Base-by-base conservation (phyloP, 2,113 vertebrate species). In the Pipra filicauda region DNA sequence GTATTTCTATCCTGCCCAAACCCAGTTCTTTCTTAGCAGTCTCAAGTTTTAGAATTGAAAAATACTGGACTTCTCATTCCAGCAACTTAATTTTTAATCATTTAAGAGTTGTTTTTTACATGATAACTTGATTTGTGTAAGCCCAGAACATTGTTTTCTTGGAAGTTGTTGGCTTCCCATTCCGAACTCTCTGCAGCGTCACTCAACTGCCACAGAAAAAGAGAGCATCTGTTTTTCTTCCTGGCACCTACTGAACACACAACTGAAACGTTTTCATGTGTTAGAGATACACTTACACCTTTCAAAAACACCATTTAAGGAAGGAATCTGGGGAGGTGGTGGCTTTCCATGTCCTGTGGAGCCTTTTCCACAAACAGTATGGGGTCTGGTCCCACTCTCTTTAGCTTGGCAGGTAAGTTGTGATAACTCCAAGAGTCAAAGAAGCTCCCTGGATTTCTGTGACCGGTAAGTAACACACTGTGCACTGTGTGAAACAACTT, bases 121-220 rank as follows among this genome's bases (percentile, higher is more conserved):
- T 70, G 76, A 21, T 30, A 75, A 39, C 30, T 81, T 85, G 2
- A 24, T 17, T 15, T 81, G 27, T 64, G 17, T 41, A 80, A 92
- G 72, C 37, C 55, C 93, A 88, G 51, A 83, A 27, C 15, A 8
- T 57, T 80, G 24, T 92, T 96, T 95, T 93, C 74, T 93, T 92
- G 31, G 46, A 97, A 89, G 31, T 1, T 5, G 2, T 74, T 83
- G 86, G 15, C 69, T 94, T 94, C 46, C n/a, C 46, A 2, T 27
- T 89, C 55, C 35, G 67, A 75, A 51, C 16, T 35, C 39, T 82
- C 77, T 43, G 26, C 23, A 65, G 3, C 43, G 31, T 52, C 37
- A 35, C 66, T 93, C 37, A 46, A 43, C 19, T 69, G 16, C 65
- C 12, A 15, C 39, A 41, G 39, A 41, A 41, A 41, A 41, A 41